Conservation (phyloP, 2,113 vertebrate species). For the Chroicocephalus ridibundus region DNA sequence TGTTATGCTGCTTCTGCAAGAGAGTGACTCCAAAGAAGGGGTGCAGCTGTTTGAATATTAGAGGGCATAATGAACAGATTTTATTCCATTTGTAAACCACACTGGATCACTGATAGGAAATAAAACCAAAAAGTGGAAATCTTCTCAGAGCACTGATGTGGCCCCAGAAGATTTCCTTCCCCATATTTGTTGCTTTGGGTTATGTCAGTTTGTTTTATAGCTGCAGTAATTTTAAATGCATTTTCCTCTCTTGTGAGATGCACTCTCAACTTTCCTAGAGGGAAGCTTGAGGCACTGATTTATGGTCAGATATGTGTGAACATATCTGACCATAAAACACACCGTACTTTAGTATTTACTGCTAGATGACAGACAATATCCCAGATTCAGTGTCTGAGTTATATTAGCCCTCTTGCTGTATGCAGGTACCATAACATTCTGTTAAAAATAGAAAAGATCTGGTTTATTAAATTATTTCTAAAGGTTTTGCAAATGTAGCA, state of each 20-base stretch:
- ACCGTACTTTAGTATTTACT: conserved; percentile 35
- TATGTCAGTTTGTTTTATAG: conserved; percentile 74
- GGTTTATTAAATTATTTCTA: background rate
- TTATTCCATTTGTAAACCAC: conserved; percentile 52
- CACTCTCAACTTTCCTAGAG: conserved; percentile 71
- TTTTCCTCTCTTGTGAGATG: conserved; percentile 70
- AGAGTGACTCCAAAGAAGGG: background rate
- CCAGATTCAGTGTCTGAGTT: background rate
- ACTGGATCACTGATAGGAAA: conserved; percentile 59
- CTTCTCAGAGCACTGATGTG: conserved; percentile 45
- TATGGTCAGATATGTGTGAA: conserved; percentile 51
- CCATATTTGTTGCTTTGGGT: conserved; percentile 69
- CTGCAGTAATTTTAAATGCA: conserved; percentile 72
- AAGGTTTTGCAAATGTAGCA: background rate
- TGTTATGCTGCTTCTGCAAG: background rate
- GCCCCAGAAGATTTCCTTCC: conserved; percentile 38
- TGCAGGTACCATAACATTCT: background rate
- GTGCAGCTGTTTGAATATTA: conserved; percentile 10
- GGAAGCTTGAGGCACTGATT: conserved; percentile 67
- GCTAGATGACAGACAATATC: conserved; percentile 9
- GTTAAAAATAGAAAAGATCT: background rate
- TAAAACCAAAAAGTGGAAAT: conserved; percentile 66
- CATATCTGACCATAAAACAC: conserved; percentile 63
- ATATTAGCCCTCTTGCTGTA: background rate
- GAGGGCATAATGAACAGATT: conserved; percentile 37